These are phyloP conservation scores for Drosophila prostipennis DNA, from an alignment of 2,888 invertebrate genomes.

Conservation along the genomic window DNA sequence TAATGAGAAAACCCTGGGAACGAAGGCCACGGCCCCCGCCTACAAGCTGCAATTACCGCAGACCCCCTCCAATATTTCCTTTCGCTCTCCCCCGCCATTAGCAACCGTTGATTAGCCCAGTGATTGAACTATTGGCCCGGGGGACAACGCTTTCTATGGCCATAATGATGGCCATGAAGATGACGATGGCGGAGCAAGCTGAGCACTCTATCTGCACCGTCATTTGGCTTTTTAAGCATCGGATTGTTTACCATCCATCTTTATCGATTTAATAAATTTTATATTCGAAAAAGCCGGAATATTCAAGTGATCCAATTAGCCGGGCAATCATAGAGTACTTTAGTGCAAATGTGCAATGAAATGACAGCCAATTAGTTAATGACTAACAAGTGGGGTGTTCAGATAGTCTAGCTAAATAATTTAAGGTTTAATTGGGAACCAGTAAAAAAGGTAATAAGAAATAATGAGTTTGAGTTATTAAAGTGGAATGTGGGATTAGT, in stretches of 20 bases:
- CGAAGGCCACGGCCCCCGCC: conserved; percentile 45
- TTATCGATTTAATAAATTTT: conserved; percentile 6
- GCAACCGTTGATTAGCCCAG: conserved; percentile 60
- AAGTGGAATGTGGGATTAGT: too few species aligned
- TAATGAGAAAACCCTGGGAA: conserved; percentile 22
- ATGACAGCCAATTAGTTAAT: conserved; percentile 56
- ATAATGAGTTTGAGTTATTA: too few species aligned
- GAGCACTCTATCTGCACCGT: neutral
- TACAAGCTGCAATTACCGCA: conserved; percentile 49
- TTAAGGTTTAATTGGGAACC: too few species aligned
- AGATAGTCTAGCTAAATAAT: neutral
- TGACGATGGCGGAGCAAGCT: neutral
- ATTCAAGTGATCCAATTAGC: conserved; percentile 47
- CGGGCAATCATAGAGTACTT: conserved; percentile 42
- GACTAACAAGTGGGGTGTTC: conserved; percentile 7
- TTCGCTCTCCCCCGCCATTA: conserved; percentile 16
- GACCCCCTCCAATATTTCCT: neutral
- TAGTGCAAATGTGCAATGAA: conserved; percentile 31
- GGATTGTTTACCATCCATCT: conserved; percentile 16
- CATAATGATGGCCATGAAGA: conserved; percentile 10
- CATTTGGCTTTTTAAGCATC: neutral
- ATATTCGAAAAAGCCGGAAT: conserved; percentile 4
- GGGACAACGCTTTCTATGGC: conserved; percentile 37
- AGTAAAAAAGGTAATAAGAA: too few species aligned
- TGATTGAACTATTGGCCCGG: conserved; percentile 64